Evolutionary conservation across 23 tunicate genomes (phyloP).

Genomic region (Clavelina lepadiformis): DNA sequence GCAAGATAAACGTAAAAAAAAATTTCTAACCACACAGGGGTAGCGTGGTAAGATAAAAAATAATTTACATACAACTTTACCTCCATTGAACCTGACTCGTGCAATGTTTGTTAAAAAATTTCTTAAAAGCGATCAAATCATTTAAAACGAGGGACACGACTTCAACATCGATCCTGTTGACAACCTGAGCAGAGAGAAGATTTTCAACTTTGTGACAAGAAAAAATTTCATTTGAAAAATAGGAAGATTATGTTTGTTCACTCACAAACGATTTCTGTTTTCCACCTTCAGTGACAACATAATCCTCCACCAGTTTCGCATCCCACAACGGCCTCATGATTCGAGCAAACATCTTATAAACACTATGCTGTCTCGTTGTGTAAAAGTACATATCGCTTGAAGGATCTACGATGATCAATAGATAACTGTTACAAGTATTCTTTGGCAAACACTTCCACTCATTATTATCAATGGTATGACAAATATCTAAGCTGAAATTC

Average conservation of each 20-base stretch:
- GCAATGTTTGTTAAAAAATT: slow-evolving; percentile 55
- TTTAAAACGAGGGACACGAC: slow-evolving; percentile 39
- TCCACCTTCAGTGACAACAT: slow-evolving; percentile 51
- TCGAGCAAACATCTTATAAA: slow-evolving; percentile 74
- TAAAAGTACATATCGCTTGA: too few species aligned
- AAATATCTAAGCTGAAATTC: too few species aligned
- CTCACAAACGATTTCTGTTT: slow-evolving; percentile 51
- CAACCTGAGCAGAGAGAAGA: slow-evolving; percentile 22
- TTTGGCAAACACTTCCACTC: too few species aligned
- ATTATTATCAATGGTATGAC: too few species aligned
- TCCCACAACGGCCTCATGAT: slow-evolving; percentile 93
- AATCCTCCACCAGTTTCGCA: slow-evolving; percentile 71
- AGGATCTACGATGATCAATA: too few species aligned
- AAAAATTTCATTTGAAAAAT: not conserved
- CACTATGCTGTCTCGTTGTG: slow-evolving; percentile 79
- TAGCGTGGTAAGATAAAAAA: too few species aligned
- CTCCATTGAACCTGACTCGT: slow-evolving; percentile 28
- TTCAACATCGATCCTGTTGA: slow-evolving; percentile 53
- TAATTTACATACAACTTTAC: not conserved
- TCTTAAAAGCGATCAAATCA: slow-evolving; percentile 38
- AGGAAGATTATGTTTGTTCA: not conserved
- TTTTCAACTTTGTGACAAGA: not conserved
- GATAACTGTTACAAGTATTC: too few species aligned
- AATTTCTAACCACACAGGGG: too few species aligned
- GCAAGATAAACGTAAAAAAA: too few species aligned